Conservation (phyloP, 2,113 vertebrate species). For the Aphyosemion australe region DNA sequence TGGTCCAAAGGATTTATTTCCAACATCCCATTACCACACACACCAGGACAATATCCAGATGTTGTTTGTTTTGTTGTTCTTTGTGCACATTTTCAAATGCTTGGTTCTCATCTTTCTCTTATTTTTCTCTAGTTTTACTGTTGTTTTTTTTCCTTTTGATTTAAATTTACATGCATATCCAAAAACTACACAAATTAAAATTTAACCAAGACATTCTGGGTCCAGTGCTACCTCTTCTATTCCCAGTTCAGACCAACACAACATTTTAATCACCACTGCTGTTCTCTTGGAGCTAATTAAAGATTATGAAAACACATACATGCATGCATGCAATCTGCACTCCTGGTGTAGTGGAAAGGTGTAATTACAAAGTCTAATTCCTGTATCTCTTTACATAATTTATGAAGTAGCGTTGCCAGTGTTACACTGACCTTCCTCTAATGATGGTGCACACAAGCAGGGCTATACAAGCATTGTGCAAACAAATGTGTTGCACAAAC, state of each 20-base stretch:
- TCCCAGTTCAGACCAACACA: constrained; percentile 36
- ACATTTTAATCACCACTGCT: constrained; percentile 46
- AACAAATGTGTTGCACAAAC: constrained; percentile 18
- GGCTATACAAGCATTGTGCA: constrained; percentile 25
- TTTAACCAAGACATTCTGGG: constrained; percentile 20
- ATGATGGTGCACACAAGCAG: constrained; percentile 39
- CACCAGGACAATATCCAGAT: background rate
- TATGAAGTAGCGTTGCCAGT: constrained; percentile 62
- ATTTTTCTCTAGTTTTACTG: constrained; percentile 1
- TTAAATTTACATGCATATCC: constrained; percentile 5
- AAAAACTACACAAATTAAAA: constrained; percentile 36
- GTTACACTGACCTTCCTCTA: constrained; percentile 72
- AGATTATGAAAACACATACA: constrained; percentile 41
- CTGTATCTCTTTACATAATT: constrained; percentile 70
- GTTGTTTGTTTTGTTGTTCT: background rate
- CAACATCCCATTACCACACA: constrained; percentile 1
- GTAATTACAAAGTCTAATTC: constrained; percentile 77
- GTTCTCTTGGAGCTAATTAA: constrained; percentile 67
- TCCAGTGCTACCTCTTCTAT: constrained; percentile 13
- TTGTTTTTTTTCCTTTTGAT: constrained; percentile 12
- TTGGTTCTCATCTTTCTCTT: too few species aligned
- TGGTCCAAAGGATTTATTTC: background rate
- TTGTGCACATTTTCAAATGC: constrained; percentile 14
- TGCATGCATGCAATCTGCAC: constrained; percentile 40
- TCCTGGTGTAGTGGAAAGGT: constrained; percentile 42